Conservation (phyloP, 2,797 vertebrate species). For the Semotilus atromaculatus region DNA sequence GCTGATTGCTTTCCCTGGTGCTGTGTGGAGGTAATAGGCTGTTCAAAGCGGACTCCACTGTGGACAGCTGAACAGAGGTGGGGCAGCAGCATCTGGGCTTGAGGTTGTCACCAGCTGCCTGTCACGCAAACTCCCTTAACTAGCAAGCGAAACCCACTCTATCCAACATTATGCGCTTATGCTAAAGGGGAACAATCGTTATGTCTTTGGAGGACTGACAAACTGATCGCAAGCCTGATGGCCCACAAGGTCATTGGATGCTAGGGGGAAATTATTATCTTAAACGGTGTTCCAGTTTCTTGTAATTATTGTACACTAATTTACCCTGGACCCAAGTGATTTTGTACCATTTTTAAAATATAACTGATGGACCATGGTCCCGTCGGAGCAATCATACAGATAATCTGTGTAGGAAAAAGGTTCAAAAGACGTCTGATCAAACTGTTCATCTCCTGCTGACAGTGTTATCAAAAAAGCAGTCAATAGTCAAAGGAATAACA, state of each 20-base stretch:
- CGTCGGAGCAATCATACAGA: slow-evolving; percentile 6
- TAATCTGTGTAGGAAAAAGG: background rate
- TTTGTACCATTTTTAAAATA: slow-evolving; percentile 6
- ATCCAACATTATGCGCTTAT: slow-evolving; percentile 48
- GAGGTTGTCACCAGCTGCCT: slow-evolving; percentile 79
- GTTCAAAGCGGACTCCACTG: slow-evolving; percentile 80
- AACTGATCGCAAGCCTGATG: background rate
- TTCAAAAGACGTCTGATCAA: slow-evolving; percentile 34
- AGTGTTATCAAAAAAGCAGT: slow-evolving; percentile 59
- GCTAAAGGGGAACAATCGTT: slow-evolving; percentile 43
- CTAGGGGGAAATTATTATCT: background rate
- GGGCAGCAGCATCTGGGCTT: slow-evolving; percentile 79
- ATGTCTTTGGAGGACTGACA: slow-evolving; percentile 41
- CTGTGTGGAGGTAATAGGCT: slow-evolving; percentile 81
- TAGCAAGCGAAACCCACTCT: slow-evolving; percentile 28
- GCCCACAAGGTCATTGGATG: background rate
- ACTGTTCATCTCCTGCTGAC: slow-evolving; percentile 53
- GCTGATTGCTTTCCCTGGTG: slow-evolving; percentile 80
- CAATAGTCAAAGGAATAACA: slow-evolving; percentile 55
- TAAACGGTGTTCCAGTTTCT: slow-evolving; percentile 2
- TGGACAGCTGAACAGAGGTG: slow-evolving; percentile 84
- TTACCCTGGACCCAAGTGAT: background rate
- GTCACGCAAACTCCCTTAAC: slow-evolving; percentile 63
- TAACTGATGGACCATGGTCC: background rate
- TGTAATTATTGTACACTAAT: slow-evolving; percentile 19